These are phyloP conservation scores for Digitonthophagus gazella DNA, from an alignment of 2,888 invertebrate species.

Conservation along the genomic window DNA sequence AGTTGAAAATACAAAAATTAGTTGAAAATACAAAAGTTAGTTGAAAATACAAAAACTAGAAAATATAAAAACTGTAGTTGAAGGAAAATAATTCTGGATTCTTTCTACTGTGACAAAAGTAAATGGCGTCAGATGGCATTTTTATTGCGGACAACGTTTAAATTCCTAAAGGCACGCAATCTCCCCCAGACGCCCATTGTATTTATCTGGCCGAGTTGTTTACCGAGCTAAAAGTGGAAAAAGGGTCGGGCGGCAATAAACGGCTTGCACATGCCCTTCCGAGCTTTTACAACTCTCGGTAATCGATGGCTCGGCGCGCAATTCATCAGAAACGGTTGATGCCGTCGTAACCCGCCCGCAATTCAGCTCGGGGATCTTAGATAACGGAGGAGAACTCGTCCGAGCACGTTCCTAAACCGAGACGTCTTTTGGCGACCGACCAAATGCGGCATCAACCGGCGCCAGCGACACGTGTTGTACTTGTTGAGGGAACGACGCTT, in stretches of 20 bases:
- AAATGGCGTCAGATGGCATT: conserved; percentile 15
- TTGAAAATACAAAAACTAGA: not conserved
- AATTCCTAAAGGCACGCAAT: conserved; percentile 13
- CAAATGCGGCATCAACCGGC: not conserved
- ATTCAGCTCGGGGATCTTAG: not conserved
- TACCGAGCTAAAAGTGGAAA: conserved; percentile 15
- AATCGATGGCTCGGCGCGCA: conserved; percentile 8
- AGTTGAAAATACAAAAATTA: too few species aligned
- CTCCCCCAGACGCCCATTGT: conserved; percentile 16
- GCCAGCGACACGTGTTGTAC: conserved; percentile 1
- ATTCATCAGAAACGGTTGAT: conserved; percentile 15
- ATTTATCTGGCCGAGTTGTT: conserved; percentile 15
- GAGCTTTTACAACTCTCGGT: not conserved
- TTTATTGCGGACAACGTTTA: conserved; percentile 11
- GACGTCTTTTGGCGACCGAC: not conserved
- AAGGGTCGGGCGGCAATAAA: conserved; percentile 5
- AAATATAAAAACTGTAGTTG: not conserved
- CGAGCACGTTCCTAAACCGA: conserved; percentile 5
- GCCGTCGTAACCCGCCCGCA: not conserved
- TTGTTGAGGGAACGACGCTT: conserved; percentile 37
- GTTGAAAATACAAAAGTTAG: too few species aligned
- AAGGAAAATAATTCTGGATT: conserved; percentile 1
- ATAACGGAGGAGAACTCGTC: conserved; percentile 1
- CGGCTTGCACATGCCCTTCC: conserved; percentile 3
- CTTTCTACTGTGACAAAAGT: conserved; percentile 11